phyloP scores from a whole-genome alignment of 2,888 invertebrate genomes.

The Agrilus biguttatus region DNA sequence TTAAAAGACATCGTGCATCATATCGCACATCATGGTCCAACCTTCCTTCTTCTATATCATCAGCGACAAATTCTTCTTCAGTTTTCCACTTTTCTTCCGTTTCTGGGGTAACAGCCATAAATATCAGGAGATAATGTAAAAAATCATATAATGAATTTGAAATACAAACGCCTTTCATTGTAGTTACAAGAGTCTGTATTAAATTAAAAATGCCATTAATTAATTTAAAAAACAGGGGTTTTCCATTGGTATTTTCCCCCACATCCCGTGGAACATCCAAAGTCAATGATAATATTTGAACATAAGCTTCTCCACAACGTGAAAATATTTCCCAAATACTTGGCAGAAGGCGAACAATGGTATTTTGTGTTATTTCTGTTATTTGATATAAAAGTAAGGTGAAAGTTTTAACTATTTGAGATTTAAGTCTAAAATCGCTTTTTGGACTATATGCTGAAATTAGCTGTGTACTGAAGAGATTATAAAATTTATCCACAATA shows the following conservation, averaged over 20 bases:
- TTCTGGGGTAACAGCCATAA: conserved; percentile 10
- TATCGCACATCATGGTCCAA: conserved; percentile 3
- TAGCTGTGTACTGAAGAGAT: conserved; percentile 8
- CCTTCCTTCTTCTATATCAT: conserved; percentile 3
- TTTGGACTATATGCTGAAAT: conserved; percentile 9
- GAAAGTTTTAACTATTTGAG: conserved; percentile 8
- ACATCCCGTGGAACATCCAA: conserved; percentile 7
- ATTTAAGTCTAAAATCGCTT: conserved; percentile 10
- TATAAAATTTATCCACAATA: conserved; percentile 6
- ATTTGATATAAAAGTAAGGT: conserved; percentile 5
- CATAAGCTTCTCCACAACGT: conserved; percentile 8
- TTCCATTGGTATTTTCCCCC: conserved; percentile 6
- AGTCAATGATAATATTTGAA: conserved; percentile 8
- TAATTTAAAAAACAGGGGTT: conserved; percentile 7
- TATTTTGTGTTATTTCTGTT: conserved; percentile 5
- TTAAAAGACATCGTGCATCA: conserved; percentile 3
- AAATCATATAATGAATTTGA: conserved; percentile 9
- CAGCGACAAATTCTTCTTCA: conserved; percentile 5
- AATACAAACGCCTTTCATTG: conserved; percentile 5
- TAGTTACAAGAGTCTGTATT: conserved; percentile 5
- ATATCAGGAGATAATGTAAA: conserved; percentile 9
- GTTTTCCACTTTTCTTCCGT: conserved; percentile 9
- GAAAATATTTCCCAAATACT: conserved; percentile 11
- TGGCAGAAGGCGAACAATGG: conserved; percentile 7
- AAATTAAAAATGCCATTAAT: conserved; percentile 9